These are phyloP conservation scores for Acropora yongei DNA, from an alignment of 64 coral and sea anemone species.

Conservation along the genomic window DNA sequence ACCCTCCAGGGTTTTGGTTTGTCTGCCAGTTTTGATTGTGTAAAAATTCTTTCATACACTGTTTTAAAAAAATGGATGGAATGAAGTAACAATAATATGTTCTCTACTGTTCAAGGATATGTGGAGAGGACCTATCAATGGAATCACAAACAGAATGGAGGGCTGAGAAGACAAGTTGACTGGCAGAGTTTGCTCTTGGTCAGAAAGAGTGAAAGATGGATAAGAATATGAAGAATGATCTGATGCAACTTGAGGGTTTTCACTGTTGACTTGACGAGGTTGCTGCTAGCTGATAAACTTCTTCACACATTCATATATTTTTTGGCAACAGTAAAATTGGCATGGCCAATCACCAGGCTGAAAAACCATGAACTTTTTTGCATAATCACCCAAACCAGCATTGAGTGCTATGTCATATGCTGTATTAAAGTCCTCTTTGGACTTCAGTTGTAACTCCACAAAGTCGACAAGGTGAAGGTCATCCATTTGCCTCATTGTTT, in stretches of 20 bases:
- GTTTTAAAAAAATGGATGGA: too few relatives aligned
- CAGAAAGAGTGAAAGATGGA: not conserved
- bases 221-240: not conserved
- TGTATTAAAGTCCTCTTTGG: slow-evolving; percentile 51
- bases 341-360: slow-evolving; percentile 52
- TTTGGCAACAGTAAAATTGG: slow-evolving; percentile 50
- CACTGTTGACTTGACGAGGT: not conserved
- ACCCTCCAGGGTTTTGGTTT: slow-evolving; percentile 46
- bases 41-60: slow-evolving; percentile 15
- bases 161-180: not conserved
- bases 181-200: not conserved
- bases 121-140: slow-evolving; percentile 22
- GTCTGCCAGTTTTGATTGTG: slow-evolving; percentile 36
- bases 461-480: slow-evolving; percentile 64
- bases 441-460: slow-evolving; percentile 57
- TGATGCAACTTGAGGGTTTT: not conserved
- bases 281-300: not conserved
- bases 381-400: slow-evolving; percentile 36
- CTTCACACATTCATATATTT: slow-evolving; percentile 27
- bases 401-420: slow-evolving; percentile 43
- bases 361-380: slow-evolving; percentile 51
- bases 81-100: too few relatives aligned
- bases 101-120: too few relatives aligned
- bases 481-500: slow-evolving; percentile 66
- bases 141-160: not conserved